Evolutionary conservation across 2,113 vertebrate genomes (phyloP).

Genomic region (Crypturellus undulatus): DNA sequence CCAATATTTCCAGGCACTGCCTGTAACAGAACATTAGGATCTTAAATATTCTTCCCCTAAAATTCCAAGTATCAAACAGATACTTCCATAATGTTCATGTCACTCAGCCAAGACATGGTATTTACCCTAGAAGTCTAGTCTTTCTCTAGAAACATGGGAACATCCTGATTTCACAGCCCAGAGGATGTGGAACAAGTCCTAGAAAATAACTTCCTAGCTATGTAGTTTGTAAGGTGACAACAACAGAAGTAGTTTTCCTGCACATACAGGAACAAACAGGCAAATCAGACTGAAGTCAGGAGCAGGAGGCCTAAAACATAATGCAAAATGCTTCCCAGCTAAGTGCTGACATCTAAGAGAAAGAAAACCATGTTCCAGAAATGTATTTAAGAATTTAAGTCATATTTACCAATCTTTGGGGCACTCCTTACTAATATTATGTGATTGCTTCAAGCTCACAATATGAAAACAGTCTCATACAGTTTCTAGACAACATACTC

Average conservation of each 20-base stretch:
- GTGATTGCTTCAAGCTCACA: neutral
- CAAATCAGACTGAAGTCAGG: neutral
- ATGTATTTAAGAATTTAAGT: neutral
- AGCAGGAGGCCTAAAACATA: neutral
- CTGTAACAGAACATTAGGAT: neutral
- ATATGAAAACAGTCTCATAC: neutral
- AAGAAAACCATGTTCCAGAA: neutral
- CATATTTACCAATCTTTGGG: neutral
- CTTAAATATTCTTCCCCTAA: neutral
- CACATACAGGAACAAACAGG: neutral
- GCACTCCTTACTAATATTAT: neutral
- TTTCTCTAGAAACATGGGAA: neutral
- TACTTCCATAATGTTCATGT: neutral
- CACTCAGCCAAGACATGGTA: neutral
- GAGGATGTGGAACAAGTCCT: neutral
- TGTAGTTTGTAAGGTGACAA: neutral
- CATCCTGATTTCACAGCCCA: neutral
- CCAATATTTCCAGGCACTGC: conserved; percentile 2
- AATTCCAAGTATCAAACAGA: neutral
- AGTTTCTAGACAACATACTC: neutral
- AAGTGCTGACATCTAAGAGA: neutral
- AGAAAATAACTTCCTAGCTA: neutral
- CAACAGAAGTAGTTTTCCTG: neutral
- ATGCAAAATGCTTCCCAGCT: neutral
- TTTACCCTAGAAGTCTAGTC: neutral